These are phyloP conservation scores for Toxotes jaculatrix DNA, from an alignment of 2,113 vertebrate genomes.

Conservation along the genomic window DNA sequence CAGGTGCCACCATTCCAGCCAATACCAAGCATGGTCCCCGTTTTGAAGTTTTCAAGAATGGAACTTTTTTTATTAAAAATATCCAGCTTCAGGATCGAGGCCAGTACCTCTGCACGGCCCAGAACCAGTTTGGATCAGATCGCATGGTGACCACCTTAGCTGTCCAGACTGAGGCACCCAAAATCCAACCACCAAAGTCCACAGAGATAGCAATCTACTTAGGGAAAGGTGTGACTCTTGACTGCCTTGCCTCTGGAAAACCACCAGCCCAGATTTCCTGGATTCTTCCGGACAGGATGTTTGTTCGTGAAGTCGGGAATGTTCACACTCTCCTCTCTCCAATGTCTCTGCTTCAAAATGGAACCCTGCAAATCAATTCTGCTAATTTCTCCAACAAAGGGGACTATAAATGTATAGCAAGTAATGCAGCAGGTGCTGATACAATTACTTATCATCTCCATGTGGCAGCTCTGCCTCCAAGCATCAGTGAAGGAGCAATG, in stretches of 20 bases:
- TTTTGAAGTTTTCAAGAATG: constrained; percentile 86
- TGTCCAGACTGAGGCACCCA: constrained; percentile 82
- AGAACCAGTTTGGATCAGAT: constrained; percentile 83
- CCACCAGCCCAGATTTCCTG: constrained; percentile 84
- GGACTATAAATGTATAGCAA: constrained; percentile 87
- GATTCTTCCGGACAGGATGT: constrained; percentile 85
- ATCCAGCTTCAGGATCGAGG: constrained; percentile 86
- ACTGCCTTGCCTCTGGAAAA: constrained; percentile 82
- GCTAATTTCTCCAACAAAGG: constrained; percentile 85
- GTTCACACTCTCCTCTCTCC: constrained; percentile 51
- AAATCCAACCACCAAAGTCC: constrained; percentile 70
- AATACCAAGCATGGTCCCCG: constrained; percentile 81
- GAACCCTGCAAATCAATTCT: constrained; percentile 81
- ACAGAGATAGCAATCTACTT: constrained; percentile 78
- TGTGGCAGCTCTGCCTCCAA: constrained; percentile 83
- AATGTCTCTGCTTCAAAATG: constrained; percentile 81
- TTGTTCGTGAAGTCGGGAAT: constrained; percentile 75
- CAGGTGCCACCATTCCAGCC: constrained; percentile 85
- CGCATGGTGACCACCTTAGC: constrained; percentile 82
- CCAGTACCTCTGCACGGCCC: constrained; percentile 85
- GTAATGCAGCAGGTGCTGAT: constrained; percentile 86
- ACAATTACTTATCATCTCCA: constrained; percentile 84
- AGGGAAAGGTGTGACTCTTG: constrained; percentile 74
- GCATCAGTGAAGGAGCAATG: constrained; percentile 73
- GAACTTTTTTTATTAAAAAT: constrained; percentile 84